These are phyloP conservation scores for Rhynchonycteris naso DNA, from an alignment of 2,797 vertebrate genomes.

Conservation along the genomic window DNA sequence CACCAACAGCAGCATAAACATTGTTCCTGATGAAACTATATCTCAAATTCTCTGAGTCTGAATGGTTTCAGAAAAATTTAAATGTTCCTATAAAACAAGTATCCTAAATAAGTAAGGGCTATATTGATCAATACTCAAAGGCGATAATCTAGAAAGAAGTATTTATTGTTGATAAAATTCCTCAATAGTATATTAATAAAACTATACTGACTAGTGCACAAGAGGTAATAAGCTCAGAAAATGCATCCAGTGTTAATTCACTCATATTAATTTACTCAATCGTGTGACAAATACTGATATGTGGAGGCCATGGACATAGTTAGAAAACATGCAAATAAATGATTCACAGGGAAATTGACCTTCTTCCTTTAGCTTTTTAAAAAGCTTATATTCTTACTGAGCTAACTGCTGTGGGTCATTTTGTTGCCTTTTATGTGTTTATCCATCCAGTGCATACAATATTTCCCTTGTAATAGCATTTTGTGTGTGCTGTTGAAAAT, in stretches of 20 bases:
- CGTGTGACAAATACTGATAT: neutral
- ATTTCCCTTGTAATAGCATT: slow-evolving; percentile 44
- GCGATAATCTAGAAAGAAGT: neutral
- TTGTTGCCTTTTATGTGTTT: neutral
- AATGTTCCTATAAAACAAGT: neutral
- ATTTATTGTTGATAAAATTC: neutral
- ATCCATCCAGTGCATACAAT: neutral
- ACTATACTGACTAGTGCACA: neutral
- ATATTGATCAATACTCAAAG: neutral
- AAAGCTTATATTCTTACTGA: neutral
- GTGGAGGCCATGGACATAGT: neutral
- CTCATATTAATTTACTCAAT: neutral
- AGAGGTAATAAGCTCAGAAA: neutral
- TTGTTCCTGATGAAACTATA: neutral
- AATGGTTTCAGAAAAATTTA: slow-evolving; percentile 22
- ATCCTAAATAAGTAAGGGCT: neutral
- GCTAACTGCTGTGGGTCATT: neutral
- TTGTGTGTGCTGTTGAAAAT: slow-evolving; percentile 45
- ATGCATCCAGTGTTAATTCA: neutral
- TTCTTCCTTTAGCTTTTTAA: slow-evolving; percentile 14
- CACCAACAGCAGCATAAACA: neutral
- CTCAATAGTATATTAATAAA: slow-evolving; percentile 7
- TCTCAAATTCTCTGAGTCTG: neutral
- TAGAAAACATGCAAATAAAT: neutral
- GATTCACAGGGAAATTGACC: neutral